These are phyloP conservation scores for Corynorhinus townsendii DNA, from an alignment of 2,113 vertebrate species.

Conservation along the genomic window DNA sequence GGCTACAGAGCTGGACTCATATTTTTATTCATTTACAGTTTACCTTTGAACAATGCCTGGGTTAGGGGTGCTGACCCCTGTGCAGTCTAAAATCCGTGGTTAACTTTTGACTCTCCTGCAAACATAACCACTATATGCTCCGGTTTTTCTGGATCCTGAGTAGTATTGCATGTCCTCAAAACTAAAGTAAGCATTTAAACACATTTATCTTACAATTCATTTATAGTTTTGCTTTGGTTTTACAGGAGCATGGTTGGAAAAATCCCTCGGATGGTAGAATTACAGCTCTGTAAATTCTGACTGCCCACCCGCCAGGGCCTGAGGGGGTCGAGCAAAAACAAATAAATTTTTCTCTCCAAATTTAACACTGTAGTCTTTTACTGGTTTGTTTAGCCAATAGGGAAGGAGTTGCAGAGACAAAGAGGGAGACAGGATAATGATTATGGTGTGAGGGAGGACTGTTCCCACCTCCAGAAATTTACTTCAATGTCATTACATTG, in stretches of 20 bases:
- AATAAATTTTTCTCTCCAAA: no score
- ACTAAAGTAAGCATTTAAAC: slow-evolving; percentile 13
- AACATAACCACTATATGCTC: neutral
- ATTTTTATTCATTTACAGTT: neutral
- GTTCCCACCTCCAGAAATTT: neutral
- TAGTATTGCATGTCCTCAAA: neutral
- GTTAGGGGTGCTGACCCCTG: neutral
- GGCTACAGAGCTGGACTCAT: neutral
- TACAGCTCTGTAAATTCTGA: neutral
- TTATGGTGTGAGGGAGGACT: neutral
- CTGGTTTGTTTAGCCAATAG: no score
- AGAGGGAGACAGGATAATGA: no score
- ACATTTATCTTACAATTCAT: neutral
- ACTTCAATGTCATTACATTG: slow-evolving; percentile 32
- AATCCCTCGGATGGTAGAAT: neutral
- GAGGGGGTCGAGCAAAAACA: neutral
- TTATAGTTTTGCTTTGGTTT: neutral
- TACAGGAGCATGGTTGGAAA: neutral
- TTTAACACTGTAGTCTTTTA: no score
- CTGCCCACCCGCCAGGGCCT: neutral
- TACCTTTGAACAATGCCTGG: neutral
- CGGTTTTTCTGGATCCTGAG: neutral
- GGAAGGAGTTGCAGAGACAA: no score
- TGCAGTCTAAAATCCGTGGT: no score
- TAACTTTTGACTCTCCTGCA: neutral